Conservation (phyloP, 2,888 invertebrate genomes). For the Kryphioiulus occultus region DNA sequence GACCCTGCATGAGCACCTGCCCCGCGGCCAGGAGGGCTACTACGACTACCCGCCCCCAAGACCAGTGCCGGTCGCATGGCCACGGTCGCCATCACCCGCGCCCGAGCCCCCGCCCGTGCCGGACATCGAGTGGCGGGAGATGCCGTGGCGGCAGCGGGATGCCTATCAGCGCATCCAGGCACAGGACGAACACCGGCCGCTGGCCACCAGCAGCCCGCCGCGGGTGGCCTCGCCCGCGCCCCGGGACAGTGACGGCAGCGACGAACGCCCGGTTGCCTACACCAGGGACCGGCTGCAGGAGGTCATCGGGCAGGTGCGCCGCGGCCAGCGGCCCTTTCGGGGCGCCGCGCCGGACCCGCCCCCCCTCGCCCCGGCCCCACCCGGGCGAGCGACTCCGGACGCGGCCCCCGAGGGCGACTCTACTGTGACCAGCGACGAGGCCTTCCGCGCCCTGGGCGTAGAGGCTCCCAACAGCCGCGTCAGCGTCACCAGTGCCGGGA, state of each 20-base stretch:
- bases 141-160: slow-evolving; percentile 49
- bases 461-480: slow-evolving; percentile 56
- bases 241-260: slow-evolving; percentile 59
- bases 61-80: slow-evolving; percentile 49
- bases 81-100: neutral
- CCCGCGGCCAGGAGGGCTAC: slow-evolving; percentile 50
- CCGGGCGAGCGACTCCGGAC: slow-evolving; percentile 9
- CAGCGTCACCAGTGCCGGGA: slow-evolving; percentile 71
- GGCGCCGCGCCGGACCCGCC: slow-evolving; percentile 56
- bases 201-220: slow-evolving; percentile 67
- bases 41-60: slow-evolving; percentile 52
- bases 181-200: slow-evolving; percentile 56
- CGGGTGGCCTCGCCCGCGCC: slow-evolving; percentile 56
- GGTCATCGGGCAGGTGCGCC: slow-evolving; percentile 58
- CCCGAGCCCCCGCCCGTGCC: slow-evolving; percentile 47
- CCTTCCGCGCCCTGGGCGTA: slow-evolving; percentile 52
- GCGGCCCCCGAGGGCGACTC: slow-evolving; percentile 50
- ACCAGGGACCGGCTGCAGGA: slow-evolving; percentile 59
- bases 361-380: slow-evolving; percentile 41
- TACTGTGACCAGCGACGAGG: slow-evolving; percentile 51
- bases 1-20: slow-evolving; percentile 69
- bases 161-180: slow-evolving; percentile 50
- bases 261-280: slow-evolving; percentile 57
- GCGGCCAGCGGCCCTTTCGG: slow-evolving; percentile 55
- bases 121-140: slow-evolving; percentile 48